These are phyloP conservation scores for Sturnus vulgaris DNA, from an alignment of 2,113 vertebrate genomes.

Conservation along the genomic window DNA sequence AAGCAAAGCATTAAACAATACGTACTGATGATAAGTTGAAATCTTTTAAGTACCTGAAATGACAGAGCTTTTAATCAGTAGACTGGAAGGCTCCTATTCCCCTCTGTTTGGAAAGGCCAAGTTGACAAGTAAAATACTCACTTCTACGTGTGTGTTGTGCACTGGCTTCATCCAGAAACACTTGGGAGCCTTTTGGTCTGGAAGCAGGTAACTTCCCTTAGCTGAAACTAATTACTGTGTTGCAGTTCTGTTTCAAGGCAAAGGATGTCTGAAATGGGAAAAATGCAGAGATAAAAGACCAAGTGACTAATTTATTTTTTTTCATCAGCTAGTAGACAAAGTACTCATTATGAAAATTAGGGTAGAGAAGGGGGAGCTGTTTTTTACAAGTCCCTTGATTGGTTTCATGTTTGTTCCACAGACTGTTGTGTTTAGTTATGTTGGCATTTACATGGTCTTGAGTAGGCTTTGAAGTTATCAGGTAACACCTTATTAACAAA, in stretches of 20 bases:
- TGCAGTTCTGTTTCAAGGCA: not conserved
- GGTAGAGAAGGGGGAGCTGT: not conserved
- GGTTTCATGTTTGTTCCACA: not conserved
- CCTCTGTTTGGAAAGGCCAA: not conserved
- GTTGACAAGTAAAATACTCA: not conserved
- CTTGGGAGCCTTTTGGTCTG: not conserved
- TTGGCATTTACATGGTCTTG: not conserved
- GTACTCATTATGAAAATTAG: not conserved
- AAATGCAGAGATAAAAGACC: not conserved
- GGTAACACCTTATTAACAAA: slow-evolving; percentile 37
- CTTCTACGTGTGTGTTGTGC: accelerated
- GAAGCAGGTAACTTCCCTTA: not conserved
- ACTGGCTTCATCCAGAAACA: not conserved
- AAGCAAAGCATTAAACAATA: not conserved
- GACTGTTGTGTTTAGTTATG: not conserved
- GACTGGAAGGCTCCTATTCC: not conserved
- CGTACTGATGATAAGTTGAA: not conserved
- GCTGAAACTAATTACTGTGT: not conserved
- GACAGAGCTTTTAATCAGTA: not conserved
- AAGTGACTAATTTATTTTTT: not conserved
- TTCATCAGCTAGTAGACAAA: not conserved
- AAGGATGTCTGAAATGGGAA: not conserved
- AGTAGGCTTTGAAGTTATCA: slow-evolving; percentile 28
- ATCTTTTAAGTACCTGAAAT: not conserved
- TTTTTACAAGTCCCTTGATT: not conserved